Base-by-base conservation (phyloP, 2,888 invertebrate species). In the Mesopsocus fuscifrons region DNA sequence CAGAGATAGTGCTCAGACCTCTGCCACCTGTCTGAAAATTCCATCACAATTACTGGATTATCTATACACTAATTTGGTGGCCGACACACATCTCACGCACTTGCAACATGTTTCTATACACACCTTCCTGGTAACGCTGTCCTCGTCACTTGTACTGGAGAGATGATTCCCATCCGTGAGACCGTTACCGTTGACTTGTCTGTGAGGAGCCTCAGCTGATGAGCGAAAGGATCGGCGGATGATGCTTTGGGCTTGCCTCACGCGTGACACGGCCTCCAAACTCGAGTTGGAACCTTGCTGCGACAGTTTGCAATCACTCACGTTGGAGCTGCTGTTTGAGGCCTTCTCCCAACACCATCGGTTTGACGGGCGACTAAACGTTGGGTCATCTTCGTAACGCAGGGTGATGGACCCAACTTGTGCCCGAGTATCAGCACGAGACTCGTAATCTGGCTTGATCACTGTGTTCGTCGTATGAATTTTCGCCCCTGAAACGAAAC, bases 181-280 rank as follows among this genome's bases (percentile, higher is more conserved):
- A 26, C 62, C 65, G 44, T 65, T 64, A 16, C 71, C 67, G 18
- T 69, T 68, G 60, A 68, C 54, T 49, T 71, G 55, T 49, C 71
- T 69, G 57, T 71, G 66, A 59, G 72, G 70, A 45, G 71, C 71
- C 41, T 67, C n/a, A n/a, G n/a, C n/a, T n/a, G n/a, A n/a, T n/a
- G n/a, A n/a, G n/a, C n/a, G n/a, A n/a, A n/a, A n/a, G n/a, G n/a
- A n/a, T n/a, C n/a, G n/a, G n/a, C n/a, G n/a, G n/a, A n/a, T n/a
- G n/a, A n/a, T n/a, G n/a, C n/a, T n/a, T n/a, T n/a, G n/a, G n/a
- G n/a, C 11, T 30, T 41, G 6, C n/a, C 18, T 18, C 42, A 22
- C 42, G 3, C 34, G 11, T 23, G 23, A 22, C n/a, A n/a, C n/a
- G n/a, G n/a, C n/a, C n/a, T n/a, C n/a, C n/a, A n/a, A n/a, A n/a